A percentile compares a stretch with the other conserved stretches of the same genome.
These are phyloP conservation scores for Manis crassicaudata DNA, from an alignment of 2,797 vertebrate genomes.

Conservation along the genomic window DNA sequence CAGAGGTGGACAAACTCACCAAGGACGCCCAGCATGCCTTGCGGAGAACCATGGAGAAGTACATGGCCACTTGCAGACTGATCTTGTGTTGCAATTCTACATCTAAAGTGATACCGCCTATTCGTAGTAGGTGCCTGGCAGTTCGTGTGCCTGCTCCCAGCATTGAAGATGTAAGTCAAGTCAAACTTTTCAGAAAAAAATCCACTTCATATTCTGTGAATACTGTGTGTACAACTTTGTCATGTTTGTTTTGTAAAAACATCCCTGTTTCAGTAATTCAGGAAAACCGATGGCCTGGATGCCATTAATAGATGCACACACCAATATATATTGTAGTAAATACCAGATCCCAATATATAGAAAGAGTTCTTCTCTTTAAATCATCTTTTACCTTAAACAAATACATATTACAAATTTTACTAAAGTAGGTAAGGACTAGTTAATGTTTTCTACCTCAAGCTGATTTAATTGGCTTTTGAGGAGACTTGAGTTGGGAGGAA, in stretches of 20 bases:
- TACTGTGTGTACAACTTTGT: not conserved
- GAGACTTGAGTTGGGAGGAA: not conserved
- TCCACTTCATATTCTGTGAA: not conserved
- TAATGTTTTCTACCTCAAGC: not conserved
- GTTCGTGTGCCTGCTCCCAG: conserved; percentile 95
- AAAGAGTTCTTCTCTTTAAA: not conserved
- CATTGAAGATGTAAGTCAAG: conserved; percentile 91
- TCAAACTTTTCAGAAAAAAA: conserved; percentile 1
- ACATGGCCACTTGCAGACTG: conserved; percentile 96
- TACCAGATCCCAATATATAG: not conserved
- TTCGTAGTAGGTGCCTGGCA: conserved; percentile 95
- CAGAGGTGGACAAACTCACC: conserved; percentile 97
- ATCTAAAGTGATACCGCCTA: conserved; percentile 97
- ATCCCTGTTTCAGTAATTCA: not conserved
- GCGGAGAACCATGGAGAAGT: conserved; percentile 98
- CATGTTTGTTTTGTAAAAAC: not conserved
- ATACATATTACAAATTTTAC: not conserved
- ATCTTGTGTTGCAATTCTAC: conserved; percentile 97
- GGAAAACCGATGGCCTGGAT: not conserved
- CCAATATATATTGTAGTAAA: not conserved
- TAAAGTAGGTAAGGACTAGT: not conserved
- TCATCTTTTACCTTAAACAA: not conserved
- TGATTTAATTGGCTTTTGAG: not conserved
- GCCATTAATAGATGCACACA: not conserved
- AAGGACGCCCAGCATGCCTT: conserved; percentile 98